Base-by-base conservation (phyloP, 2,888 invertebrate species). In the Andrena praecox region DNA sequence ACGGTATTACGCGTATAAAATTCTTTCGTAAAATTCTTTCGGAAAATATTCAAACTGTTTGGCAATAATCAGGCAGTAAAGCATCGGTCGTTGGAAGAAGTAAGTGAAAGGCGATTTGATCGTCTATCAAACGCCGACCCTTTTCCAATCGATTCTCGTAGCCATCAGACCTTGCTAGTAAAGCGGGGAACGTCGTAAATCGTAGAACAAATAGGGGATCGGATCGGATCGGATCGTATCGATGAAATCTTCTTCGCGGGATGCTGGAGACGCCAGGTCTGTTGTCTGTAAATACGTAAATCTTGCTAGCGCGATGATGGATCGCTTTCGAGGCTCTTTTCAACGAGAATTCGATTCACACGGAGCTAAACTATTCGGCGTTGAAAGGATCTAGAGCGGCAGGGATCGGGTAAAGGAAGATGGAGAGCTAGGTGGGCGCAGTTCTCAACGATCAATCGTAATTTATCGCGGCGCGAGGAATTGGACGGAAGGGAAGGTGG, bases 281-380 rank as follows among this genome's bases (percentile, higher is more conserved):
- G 48, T 16, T 35, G 48, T 50, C 29, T n/a, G 64, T 27, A 50
- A 50, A 66, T 48, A 50, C 64, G 48, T 16, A 2, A 66, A 50
- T 20, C 42, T 50, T 29, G 12, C 42, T 27, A 10, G 24, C 27
- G 8, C 48, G 48, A 48, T 29, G 48, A 50, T 8, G 64, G 7
- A 29, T 66, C 64, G 48, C 12, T 27, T 20, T 12, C 24, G n/a
- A 35, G 31, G 5, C 8, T 3, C 27, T 35, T 20, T 64, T 27
- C 64, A 16, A 24, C 24, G 42, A 64, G 42, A 27, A 64, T 16
- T 24, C 27, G 24, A 64, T 16, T 64, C 27, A 16, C 59, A 2
- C 16, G 29, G 59, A 12, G 20, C 12, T 35, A 2, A 63, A 63
- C 62, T 63, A 7, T 33, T 62, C 33, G 16, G 2, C 7, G 31